Evolutionary conservation across 2,888 invertebrate genomes (phyloP).

Genomic region (Protophormia terraenovae): DNA sequence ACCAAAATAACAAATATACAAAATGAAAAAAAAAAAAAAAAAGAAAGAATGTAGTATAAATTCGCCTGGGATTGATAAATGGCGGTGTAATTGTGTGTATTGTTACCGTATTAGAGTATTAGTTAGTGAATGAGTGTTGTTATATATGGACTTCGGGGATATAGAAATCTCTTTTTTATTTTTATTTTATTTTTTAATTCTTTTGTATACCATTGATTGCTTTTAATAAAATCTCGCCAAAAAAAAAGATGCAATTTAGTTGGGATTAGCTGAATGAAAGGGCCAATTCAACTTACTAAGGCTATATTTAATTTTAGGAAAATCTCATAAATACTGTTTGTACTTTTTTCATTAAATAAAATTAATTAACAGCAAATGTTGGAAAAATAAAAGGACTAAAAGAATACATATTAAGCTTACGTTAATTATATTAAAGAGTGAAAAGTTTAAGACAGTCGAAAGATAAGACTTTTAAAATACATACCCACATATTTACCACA

Average conservation of each 20-base stretch:
- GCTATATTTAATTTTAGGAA: constrained; percentile 18
- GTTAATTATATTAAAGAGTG: not conserved
- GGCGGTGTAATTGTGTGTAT: constrained; percentile 66
- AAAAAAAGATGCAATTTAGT: constrained; percentile 54
- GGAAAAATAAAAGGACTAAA: not conserved
- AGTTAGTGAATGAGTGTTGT: constrained; percentile 50
- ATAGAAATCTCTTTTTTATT: constrained; percentile 22
- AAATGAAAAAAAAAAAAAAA: constrained; percentile 24
- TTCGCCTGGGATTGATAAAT: constrained; percentile 66
- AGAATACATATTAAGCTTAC: not conserved
- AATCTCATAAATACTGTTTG: constrained; percentile 3
- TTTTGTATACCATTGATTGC: constrained; percentile 56
- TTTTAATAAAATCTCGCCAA: constrained; percentile 58
- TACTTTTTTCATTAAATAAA: not conserved
- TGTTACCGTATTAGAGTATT: constrained; percentile 62
- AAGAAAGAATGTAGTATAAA: constrained; percentile 27
- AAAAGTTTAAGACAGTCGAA: no score
- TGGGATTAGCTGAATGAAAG: constrained; percentile 49
- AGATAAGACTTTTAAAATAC: no score
- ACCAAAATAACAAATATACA: constrained; percentile 32
- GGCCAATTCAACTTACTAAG: not conserved
- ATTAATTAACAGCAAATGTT: constrained; percentile 22
- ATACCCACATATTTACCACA: no score
- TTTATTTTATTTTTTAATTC: constrained; percentile 40
- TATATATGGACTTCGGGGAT: constrained; percentile 63